Evolutionary conservation across 1,140 invertebrate species (phyloP), one percentile per base, ranked within the genome.

Genomic region (Nephila pilipes): DNA sequence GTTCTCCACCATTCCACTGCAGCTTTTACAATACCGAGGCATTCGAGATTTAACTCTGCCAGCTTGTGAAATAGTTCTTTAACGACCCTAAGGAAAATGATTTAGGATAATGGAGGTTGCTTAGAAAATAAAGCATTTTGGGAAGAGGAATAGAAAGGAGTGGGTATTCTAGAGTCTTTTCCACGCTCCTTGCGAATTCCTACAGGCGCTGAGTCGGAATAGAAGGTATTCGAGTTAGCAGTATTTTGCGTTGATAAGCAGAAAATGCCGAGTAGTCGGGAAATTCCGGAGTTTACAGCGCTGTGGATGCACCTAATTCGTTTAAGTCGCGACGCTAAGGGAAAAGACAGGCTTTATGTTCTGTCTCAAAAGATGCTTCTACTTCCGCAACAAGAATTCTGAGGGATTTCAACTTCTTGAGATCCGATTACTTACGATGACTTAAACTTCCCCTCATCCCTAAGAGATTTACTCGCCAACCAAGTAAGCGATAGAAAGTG

Each of bases 201-300:
- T 69, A 46, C 90, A 92, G 6, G 80, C 80, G 60, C 32, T 69
- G 58, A 85, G 18, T 32, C n/a, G 90, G 90, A 92, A 92, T 85
- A 69, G 60, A 75, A 69, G 2, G 65, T 38, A 36, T 90, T 60
- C 46, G 32, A 69, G 55, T 80, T 25, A 58, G 38, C 69, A 92
- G 60, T 92, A 92, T 92, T 92, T 85, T 92, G 29, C 90, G 8
- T 92, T 92, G 81, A 92, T 85, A 92, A 92, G 90, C 81, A 69
- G 81, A 85, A 92, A 91, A 63, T 46, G 58, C 60, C 38, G 22
- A 81, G 75, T 90, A 58, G 25, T n/a, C 38, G 29, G 55, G 81
- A 92, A 92, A 92, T 92, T 92, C 90, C 80, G 46, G 60, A 92
- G 60, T 92, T 85, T 75, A 85, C 89, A 60, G n/a, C 36, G 46